Evolutionary conservation across 2,113 vertebrate species (phyloP).

Genomic region (Suricata suricatta): DNA sequence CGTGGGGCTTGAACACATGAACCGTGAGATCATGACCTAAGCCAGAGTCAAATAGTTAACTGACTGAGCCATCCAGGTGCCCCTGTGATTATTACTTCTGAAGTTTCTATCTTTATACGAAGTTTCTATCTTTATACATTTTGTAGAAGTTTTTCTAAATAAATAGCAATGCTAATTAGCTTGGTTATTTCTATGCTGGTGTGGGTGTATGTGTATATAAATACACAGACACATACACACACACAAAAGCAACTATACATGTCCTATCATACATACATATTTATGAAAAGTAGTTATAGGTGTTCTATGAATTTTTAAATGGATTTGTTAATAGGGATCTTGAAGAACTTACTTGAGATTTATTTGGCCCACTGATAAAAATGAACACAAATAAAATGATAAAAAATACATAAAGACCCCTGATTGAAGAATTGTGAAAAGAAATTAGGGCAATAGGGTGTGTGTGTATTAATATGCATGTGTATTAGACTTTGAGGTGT

Average conservation of each 20-base stretch:
- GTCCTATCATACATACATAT: neutral
- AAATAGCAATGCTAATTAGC: neutral
- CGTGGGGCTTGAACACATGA: too few species aligned
- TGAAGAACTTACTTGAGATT: conserved; percentile 3
- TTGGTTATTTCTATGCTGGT: neutral
- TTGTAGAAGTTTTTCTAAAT: neutral
- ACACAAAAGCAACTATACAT: neutral
- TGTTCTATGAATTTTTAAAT: neutral
- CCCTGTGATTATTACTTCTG: neutral
- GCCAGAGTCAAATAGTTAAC: too few species aligned
- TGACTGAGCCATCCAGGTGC: too few species aligned
- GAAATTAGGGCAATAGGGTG: neutral
- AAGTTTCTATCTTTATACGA: neutral
- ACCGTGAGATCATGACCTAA: too few species aligned
- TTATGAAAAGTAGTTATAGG: conserved; percentile 5
- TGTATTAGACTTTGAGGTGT: neutral
- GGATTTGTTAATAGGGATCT: neutral
- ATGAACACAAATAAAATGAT: neutral
- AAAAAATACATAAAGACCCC: neutral
- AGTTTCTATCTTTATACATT: neutral
- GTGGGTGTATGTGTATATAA: neutral
- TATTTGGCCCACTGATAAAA: conserved; percentile 26
- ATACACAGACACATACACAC: neutral
- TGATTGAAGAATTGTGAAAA: neutral
- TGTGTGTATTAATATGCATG: neutral